Evolutionary conservation across 2,113 vertebrate genomes (phyloP), one percentile per base, ranked within the genome.

Genomic region (Austrofundulus limnaeus): DNA sequence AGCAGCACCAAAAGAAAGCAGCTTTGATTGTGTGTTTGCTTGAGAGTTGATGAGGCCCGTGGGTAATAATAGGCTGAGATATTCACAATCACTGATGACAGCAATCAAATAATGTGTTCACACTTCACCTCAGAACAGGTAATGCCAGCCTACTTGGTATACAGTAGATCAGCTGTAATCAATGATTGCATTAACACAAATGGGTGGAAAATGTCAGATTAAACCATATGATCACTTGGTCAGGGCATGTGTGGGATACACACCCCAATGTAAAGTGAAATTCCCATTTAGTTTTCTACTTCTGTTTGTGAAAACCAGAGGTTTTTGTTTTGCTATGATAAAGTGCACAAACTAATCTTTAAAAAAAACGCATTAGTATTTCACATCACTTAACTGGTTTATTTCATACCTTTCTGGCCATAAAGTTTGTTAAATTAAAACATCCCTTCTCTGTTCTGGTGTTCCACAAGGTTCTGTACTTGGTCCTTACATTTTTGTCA

Each of bases 71-170:
- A 52, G 60, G 61, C 68, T 63, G 53, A 61, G 61, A 47, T 49
- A 1, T 66, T 78, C 62, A 68, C 80, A 81, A 81, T 86, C 75
- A 80, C 66, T 13, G 61, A 72, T 51, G 72, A 72, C 59, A 64
- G 75, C 66, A 61, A 75, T 84, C 67, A 80, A 37, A 55, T 60
- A 76, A 76, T 65, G 21, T 61, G 42, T 66, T 53, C 61, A 42
- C 69, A 58, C 61, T 63, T 66, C 55, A 38, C 55, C 37, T 43
- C 21, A n/a, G 37, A 48, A 4, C 47, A 68, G 28, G 48, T 72
- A 55, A 68, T 67, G 63, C 34, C 46, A 55, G 49, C 20, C 47
- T 52, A 60, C 55, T 62, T 38, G 8, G 51, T 72, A 19, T 28
- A 41, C 12, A 23, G 21, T 11, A 48, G 38, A 61, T 59, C 62